Base-by-base conservation (phyloP, 2,888 invertebrate species). In the Anarsia innoxiella region DNA sequence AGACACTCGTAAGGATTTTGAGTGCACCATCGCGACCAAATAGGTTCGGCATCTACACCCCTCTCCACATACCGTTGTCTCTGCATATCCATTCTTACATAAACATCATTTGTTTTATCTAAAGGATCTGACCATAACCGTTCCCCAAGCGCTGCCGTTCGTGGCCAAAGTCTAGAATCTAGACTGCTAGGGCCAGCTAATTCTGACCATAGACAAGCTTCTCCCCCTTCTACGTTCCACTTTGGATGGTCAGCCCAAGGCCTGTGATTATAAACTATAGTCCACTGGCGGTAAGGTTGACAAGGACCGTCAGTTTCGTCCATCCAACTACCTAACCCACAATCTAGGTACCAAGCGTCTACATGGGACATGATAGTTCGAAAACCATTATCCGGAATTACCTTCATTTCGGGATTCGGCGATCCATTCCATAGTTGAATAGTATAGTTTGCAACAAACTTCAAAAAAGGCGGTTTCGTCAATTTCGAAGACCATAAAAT, bases 291-390 rank as follows among this genome's bases (percentile, higher is more conserved):
- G 72, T 94, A 95, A 4, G 94, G 94, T 10, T 93, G 92, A 66
- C 95, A 95, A 51, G 94, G 93, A 1, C 93, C 94, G 49, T 93
- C 93, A 1, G 93, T 92, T 13, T 89, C 89, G 60, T 93, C 91
- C 13, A 93, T 86, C 94, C 94, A 95, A 44, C 90, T 90, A 0
- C 93, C 94, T 65, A 93, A 93, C 1, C 95, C 95, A 62, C 94
- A 95, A 67, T 95, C 94, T 47, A 95, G 84, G 71, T 94, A 94
- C 93, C 93, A 93, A 2, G 93, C 93, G 65, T 95, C 93, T 39
- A 94, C 94, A 71, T 95, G 94, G n/a, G 94, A 94, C 40, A 94
- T 73, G 38, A 95, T 90, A 33, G 93, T 84, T 36, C 90, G 88
- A 72, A 90, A 94, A 1, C 94, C 94, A 37, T 90, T 90, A 47